Conservation (phyloP, 1,140 invertebrate species). For the Diuraphis noxia region DNA sequence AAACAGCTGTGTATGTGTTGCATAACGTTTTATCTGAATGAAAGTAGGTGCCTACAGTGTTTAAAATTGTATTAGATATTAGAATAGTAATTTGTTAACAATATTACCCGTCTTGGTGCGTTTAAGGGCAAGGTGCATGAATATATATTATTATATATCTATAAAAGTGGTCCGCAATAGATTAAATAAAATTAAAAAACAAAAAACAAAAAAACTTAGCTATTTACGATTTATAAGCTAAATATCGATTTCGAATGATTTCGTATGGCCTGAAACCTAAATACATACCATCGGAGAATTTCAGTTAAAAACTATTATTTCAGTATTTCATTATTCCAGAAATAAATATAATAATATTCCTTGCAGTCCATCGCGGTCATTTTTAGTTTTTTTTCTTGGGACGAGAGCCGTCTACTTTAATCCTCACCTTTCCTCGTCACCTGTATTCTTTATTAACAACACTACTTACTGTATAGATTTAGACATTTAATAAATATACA, state of each 20-base stretch:
- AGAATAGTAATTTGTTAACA: neutral
- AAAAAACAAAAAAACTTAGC: neutral
- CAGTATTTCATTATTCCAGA: neutral
- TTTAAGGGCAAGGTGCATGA: neutral
- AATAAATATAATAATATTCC: neutral
- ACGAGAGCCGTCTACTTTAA: neutral
- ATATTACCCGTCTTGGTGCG: neutral
- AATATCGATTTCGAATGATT: too few relatives aligned
- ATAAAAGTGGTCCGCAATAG: neutral
- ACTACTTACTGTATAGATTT: neutral
- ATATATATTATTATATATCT: neutral
- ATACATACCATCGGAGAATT: too few relatives aligned
- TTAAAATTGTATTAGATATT: neutral
- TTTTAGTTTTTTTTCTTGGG: neutral
- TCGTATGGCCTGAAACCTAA: too few relatives aligned
- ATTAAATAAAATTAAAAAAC: too few relatives aligned
- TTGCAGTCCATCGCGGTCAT: neutral
- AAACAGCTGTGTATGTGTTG: neutral
- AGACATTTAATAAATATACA: neutral
- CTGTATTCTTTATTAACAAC: neutral
- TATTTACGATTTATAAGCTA: too few relatives aligned
- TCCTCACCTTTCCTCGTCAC: neutral
- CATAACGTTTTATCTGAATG: neutral
- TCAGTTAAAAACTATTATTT: too few relatives aligned
- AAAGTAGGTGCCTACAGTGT: too few relatives aligned